Evolutionary conservation across 2,797 vertebrate genomes (phyloP).

Genomic region (Hoplostethus mediterraneus): DNA sequence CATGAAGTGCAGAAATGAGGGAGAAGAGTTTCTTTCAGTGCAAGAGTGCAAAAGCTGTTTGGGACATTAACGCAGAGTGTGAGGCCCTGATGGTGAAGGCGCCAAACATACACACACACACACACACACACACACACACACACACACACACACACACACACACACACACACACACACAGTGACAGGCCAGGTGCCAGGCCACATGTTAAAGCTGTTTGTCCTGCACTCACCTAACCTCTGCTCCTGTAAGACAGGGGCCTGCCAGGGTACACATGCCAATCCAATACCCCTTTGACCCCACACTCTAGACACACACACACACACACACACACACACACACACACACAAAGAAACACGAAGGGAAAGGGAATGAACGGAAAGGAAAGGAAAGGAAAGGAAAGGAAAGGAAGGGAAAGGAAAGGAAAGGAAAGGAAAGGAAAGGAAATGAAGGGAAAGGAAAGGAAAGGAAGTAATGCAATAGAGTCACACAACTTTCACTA

Average conservation of each 20-base stretch:
- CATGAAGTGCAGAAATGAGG: background rate
- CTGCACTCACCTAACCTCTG: constrained; percentile 77
- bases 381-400: too few species aligned
- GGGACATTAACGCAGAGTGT: constrained; percentile 68
- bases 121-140: constrained; percentile 49
- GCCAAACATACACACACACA: background rate
- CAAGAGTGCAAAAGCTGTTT: constrained; percentile 58
- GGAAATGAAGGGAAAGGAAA: constrained; percentile 1
- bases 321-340: background rate
- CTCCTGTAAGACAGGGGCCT: constrained; percentile 70
- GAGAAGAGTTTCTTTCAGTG: background rate
- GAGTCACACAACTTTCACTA: background rate
- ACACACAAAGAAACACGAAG: constrained; percentile 10
- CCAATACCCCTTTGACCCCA: constrained; percentile 78
- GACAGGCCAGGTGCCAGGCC: constrained; percentile 64
- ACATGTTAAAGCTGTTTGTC: constrained; percentile 80
- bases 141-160: constrained; percentile 34
- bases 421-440: background rate
- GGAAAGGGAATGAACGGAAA: too few species aligned
- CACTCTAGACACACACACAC: constrained; percentile 28
- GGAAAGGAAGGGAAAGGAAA: background rate
- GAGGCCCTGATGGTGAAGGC: constrained; percentile 55
- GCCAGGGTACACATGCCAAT: constrained; percentile 80
- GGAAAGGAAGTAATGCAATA: background rate
- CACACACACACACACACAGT: constrained; percentile 49